Conservation (phyloP, 2,797 vertebrate genomes). For the Acanthiza pusilla region DNA sequence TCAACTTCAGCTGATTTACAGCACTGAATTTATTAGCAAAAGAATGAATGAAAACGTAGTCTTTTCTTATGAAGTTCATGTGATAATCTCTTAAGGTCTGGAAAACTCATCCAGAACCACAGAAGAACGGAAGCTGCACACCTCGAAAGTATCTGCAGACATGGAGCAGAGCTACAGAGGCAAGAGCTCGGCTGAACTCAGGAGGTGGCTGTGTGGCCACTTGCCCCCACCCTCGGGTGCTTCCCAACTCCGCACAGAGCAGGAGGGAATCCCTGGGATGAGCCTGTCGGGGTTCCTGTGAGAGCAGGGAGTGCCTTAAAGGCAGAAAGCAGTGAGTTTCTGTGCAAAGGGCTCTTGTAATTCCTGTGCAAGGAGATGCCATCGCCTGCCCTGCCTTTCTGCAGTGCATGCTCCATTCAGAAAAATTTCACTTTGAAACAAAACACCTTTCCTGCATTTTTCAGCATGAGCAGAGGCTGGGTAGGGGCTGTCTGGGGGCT, state of each 20-base stretch:
- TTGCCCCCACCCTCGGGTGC: background rate
- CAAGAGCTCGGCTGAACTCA: background rate
- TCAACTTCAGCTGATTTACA: background rate
- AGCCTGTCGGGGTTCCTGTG: background rate
- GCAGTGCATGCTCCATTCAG: accelerated
- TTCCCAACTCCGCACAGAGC: accelerated
- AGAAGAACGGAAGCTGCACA: background rate
- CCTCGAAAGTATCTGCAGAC: background rate
- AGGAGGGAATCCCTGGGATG: background rate
- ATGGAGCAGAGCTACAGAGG: background rate
- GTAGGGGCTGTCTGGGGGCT: background rate
- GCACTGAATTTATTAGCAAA: background rate
- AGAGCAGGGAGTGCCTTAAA: background rate
- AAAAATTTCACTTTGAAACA: background rate
- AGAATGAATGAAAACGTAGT: background rate
- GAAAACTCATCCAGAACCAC: background rate
- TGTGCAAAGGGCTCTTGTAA: background rate
- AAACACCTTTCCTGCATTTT: background rate
- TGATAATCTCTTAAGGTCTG: background rate
- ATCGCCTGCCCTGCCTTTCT: accelerated
- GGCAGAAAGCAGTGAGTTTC: background rate
- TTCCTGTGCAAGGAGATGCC: background rate
- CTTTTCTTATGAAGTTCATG: background rate
- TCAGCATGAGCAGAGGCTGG: background rate
- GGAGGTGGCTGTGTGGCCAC: background rate